Base-by-base conservation (phyloP, 2,888 invertebrate species). In the Nineta flava region DNA sequence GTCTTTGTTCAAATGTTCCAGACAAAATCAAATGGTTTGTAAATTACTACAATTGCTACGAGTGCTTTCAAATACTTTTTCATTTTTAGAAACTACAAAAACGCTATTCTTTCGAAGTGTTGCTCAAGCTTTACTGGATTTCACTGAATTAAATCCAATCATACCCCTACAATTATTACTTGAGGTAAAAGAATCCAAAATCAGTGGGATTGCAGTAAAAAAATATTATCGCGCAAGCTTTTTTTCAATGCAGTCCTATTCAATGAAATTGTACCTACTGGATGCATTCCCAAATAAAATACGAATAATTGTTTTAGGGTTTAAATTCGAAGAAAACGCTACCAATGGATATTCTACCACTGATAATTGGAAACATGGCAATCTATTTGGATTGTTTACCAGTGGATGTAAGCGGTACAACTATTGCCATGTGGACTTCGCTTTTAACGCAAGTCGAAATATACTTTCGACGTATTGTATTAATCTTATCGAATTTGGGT, bases 1-100 rank as follows among this genome's bases (percentile, higher is more conserved):
- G 87, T 99, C 53, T 97, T 97, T 66, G 76, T 90, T 55, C 96
- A 97, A 71, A 81, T 99, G 63, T 95, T 97, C 66, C 83, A 92
- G 66, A 90, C 90, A 12, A 80, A 87, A 61, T 82, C 87, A 52
- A 85, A 86, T 55, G 87, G 91, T 90, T 34, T 19, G 5, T 19
- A 3, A 12, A 10, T 9, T 17, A 17, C 40, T 21, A 16, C 2
- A 10, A 10, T 40, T 43, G 15, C 7, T 7, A 26, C 38, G 2
- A 35, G 4, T 35, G 13, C 12, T 35, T 35, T 35, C 15, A 44
- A 41, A 9, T 10, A 26, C 3, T 43, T n/a, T 43, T 16, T 43
- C 6, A 19, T 44, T 46, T 46, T 3, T 67, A 81, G 85, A 83
- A 58, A 74, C 75, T 53, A 75, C 79, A 43, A 77, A 87, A 10